phyloP scores from a whole-genome alignment of 2,113 vertebrate genomes.

The Uria lomvia region DNA sequence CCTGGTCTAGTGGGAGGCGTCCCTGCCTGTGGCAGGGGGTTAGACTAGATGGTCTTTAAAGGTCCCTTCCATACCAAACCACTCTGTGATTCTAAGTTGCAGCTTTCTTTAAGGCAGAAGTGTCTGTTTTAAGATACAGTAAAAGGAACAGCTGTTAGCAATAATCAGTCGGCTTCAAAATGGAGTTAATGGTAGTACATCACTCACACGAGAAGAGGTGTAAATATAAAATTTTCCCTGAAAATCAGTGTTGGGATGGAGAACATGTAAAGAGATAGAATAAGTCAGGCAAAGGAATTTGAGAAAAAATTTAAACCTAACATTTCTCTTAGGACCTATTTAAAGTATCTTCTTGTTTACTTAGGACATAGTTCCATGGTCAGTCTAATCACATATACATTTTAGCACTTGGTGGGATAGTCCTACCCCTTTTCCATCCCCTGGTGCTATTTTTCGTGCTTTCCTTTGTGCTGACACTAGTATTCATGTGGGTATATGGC shows the following conservation, averaged over 20 bases:
- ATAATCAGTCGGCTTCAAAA: neutral
- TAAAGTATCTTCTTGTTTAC: neutral
- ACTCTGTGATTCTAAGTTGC: neutral
- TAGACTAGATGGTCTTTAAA: neutral
- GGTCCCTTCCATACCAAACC: neutral
- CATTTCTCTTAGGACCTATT: neutral
- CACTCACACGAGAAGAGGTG: neutral
- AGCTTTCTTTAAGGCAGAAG: neutral
- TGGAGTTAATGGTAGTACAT: neutral
- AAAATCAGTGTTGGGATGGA: neutral
- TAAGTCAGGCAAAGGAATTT: neutral
- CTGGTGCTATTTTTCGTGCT: neutral
- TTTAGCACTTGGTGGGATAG: neutral
- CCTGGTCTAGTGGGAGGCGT: neutral
- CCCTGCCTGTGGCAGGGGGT: neutral
- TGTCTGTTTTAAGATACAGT: neutral
- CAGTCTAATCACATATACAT: neutral
- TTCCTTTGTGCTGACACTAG: neutral
- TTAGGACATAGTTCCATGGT: neutral
- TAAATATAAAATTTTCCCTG: neutral
- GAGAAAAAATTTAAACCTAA: neutral
- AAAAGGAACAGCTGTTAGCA: neutral
- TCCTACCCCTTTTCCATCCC: neutral
- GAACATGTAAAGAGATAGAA: neutral
- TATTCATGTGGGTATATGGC: neutral